A percentile compares a stretch with the other conserved stretches of the same genome.
Evolutionary conservation across 2,797 vertebrate genomes (phyloP).

Genomic region (Cynodonichthys magdalenae): DNA sequence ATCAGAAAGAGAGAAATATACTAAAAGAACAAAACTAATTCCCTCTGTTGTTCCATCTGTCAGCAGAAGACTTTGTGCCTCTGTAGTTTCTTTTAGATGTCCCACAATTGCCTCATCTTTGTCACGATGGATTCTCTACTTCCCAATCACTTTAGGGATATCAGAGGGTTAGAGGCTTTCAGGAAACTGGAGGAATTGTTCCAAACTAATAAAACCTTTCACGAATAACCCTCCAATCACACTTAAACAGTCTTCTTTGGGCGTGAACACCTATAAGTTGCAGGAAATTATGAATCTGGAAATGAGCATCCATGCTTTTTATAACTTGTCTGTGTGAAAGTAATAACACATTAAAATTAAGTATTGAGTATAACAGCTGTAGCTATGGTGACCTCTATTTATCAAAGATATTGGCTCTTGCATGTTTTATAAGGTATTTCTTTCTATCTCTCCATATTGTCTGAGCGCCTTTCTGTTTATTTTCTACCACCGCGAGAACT

Average conservation of each 20-base stretch:
- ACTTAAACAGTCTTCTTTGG: constrained; percentile 49
- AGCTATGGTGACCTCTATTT: constrained; percentile 80
- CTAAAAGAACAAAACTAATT: constrained; percentile 64
- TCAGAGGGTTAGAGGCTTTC: constrained; percentile 43
- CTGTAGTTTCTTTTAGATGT: constrained; percentile 54
- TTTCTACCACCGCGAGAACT: constrained; percentile 25
- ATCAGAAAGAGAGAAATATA: constrained; percentile 67
- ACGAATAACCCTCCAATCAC: constrained; percentile 43
- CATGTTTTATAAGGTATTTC: constrained; percentile 60
- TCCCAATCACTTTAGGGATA: constrained; percentile 45
- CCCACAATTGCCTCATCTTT: constrained; percentile 60
- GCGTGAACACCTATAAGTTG: constrained; percentile 60
- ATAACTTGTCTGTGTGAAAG: constrained; percentile 68
- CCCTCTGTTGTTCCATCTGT: constrained; percentile 78
- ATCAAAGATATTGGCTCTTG: constrained; percentile 74
- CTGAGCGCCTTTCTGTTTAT: constrained; percentile 31
- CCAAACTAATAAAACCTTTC: constrained; percentile 40
- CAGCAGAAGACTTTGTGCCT: constrained; percentile 60
- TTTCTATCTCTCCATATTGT: constrained; percentile 29
- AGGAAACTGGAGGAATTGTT: constrained; percentile 34
- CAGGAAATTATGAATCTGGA: constrained; percentile 73
- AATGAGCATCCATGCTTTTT: constrained; percentile 69
- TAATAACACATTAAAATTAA: constrained; percentile 80
- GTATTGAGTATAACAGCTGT: constrained; percentile 82
- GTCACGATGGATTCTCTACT: constrained; percentile 42